Evolutionary conservation across 2,797 vertebrate genomes (phyloP), one percentile per base, ranked within the genome.

Genomic region (Onychomys leucogaster): DNA sequence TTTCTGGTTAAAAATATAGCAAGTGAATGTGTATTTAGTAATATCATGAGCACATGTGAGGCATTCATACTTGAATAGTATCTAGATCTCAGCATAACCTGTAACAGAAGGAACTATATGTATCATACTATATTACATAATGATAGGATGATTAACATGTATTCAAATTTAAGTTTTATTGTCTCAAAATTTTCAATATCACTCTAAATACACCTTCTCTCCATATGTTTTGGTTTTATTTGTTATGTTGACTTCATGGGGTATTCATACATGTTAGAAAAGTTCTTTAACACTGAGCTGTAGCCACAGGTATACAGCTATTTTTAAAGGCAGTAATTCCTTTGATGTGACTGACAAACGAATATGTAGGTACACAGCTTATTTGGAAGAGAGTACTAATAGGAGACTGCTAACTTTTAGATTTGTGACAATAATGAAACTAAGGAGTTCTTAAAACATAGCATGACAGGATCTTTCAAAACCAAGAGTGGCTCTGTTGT

Each of bases 41-140:
- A 91, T 83, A 37, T 69, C 43, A 61, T 81, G 77, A 97, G 80
- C 93, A 86, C 67, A 94, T 46, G 25, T 92, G 78, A 92, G 77
- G 91, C 37, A 82, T 85, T 92, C n/a, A 93, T 71, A 59, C 96
- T 32, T 97, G 96, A 97, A 94, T 63, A 97, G 97, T 92, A 97
- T 34, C 55, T 84, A 94, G n/a, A 63, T 11, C 91, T 10, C 93
- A 91, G 93, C 67, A 81, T 81, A 95, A 89, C 6, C 67, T 77
- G 6, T 49, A 32, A 57, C 37, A 43, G 59, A 96, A 90, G 19
- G n/a, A 95, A 5, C 16, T 76, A 32, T 80, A 71, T 89, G 80
- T 41, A 89, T 41, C 27, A 78, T 3, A 76, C 21, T 85, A 46
- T 82, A 41, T 86, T 59, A 88, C n/a, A 57, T 85, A 95, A 95